Evolutionary conservation across 2,797 vertebrate genomes (phyloP), one percentile per base, ranked within the genome.

Genomic region (Acanthis flammea): DNA sequence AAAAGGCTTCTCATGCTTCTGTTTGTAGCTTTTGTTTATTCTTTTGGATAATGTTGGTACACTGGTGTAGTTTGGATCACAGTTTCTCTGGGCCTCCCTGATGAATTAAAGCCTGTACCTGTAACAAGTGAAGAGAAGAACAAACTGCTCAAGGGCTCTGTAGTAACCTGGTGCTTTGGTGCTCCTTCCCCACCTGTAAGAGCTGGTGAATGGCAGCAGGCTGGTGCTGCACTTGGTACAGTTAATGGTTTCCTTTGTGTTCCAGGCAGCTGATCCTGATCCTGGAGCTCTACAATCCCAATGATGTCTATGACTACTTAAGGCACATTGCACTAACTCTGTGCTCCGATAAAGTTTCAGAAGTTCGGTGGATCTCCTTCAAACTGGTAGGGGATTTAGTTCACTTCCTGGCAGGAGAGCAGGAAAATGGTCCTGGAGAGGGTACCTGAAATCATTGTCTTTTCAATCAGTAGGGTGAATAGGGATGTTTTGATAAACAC

Each of bases 351-450:
- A 97, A 97, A 95, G 97, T 98, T 16, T 97, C 98, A 9, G 97
- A 98, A 97, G 98, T 98, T 63, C 95, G 96, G 68, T 98, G 98
- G 97, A 97, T 98, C 90, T 98, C 98, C 78, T 98, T 98, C 96
- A 98, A 74, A 68, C 95, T 98, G 97, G 98, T 98, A 97, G 94
- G 97, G 75, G 35, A 8, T 85, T 68, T 67, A 50, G 48, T 62
- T 92, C 24, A 30, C 37, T 58, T 78, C 28, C 67, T 89, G 70
- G 24, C 44, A 75, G 76, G 66, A 80, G 67, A 90, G 72, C 42
- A 92, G 54, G 45, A 90, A 62, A 79, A 31, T 30, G 19, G 6
- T 53, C 24, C 48, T 74, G 44, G 60, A 86, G 39, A 77, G 62
- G 54, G 23, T 37, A 44, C 35, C 60, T 76, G 71, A 62, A 89